Evolutionary conservation across 2,888 invertebrate genomes (phyloP).

Genomic region (Heteromyza rotundicornis): DNA sequence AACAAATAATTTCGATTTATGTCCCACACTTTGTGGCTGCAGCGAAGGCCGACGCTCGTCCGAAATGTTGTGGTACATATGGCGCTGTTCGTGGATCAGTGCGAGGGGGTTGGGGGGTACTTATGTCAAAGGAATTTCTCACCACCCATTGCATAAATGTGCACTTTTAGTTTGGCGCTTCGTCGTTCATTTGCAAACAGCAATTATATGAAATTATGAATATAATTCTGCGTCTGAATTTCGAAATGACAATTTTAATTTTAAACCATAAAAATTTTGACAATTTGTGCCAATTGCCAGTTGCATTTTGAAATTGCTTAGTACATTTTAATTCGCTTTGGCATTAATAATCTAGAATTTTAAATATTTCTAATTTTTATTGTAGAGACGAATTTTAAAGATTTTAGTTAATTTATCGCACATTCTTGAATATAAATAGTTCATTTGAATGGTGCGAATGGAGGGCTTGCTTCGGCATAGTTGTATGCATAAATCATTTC

Average conservation of each 20-base stretch:
- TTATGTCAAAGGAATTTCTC: neutral
- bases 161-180: no score
- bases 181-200: neutral
- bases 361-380: constrained; percentile 12
- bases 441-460: no score
- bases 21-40: neutral
- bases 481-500: no score
- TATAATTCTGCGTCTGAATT: constrained; percentile 1
- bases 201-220: neutral
- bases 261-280: constrained; percentile 3
- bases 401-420: neutral
- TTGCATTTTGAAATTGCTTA: neutral
- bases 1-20: constrained; percentile 4
- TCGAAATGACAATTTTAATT: constrained; percentile 9
- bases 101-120: no score
- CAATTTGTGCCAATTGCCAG: neutral
- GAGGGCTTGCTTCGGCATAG: no score
- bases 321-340: constrained; percentile 2
- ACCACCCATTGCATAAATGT: neutral
- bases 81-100: no score
- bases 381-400: no score
- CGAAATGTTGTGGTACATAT: no score
- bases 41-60: no score
- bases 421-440: no score
- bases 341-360: constrained; percentile 11